Conservation (phyloP, 2,113 vertebrate species). For the Upupa epops region DNA sequence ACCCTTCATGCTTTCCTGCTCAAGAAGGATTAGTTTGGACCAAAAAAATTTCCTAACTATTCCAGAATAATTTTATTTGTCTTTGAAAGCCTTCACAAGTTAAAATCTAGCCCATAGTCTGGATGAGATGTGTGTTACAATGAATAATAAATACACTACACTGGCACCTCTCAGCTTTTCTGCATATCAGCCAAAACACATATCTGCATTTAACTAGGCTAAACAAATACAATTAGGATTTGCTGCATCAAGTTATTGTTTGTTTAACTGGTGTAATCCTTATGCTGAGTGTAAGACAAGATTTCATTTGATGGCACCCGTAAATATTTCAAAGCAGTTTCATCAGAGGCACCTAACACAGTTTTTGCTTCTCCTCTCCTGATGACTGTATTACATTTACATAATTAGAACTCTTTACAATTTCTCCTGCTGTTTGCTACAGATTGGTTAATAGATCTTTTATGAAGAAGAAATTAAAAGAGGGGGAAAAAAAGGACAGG, state of each 20-base stretch:
- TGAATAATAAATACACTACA: conserved; percentile 44
- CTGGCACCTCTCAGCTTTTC: conserved; percentile 32
- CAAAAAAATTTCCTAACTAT: neutral
- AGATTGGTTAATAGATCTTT: neutral
- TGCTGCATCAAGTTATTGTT: conserved; percentile 64
- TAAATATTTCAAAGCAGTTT: conserved; percentile 65
- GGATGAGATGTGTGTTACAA: conserved; percentile 8
- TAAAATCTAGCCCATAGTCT: neutral
- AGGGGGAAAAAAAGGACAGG: neutral
- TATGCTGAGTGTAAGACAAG: conserved; percentile 54
- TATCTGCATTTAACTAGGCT: conserved; percentile 26
- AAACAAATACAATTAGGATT: conserved; percentile 72
- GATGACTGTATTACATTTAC: conserved; percentile 44
- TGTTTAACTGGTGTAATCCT: conserved; percentile 71
- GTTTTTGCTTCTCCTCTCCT: neutral
- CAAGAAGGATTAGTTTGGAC: neutral
- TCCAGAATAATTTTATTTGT: neutral
- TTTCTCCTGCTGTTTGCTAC: conserved; percentile 30
- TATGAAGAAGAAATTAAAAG: neutral
- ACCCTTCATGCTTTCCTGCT: neutral
- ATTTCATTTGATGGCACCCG: conserved; percentile 66
- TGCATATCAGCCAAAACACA: conserved; percentile 52
- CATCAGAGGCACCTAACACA: conserved; percentile 20
- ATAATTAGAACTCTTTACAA: conserved; percentile 29
- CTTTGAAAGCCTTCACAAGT: neutral